Evolutionary conservation across 1,140 invertebrate species (phyloP).

Genomic region (Ceratosolen solmsi): DNA sequence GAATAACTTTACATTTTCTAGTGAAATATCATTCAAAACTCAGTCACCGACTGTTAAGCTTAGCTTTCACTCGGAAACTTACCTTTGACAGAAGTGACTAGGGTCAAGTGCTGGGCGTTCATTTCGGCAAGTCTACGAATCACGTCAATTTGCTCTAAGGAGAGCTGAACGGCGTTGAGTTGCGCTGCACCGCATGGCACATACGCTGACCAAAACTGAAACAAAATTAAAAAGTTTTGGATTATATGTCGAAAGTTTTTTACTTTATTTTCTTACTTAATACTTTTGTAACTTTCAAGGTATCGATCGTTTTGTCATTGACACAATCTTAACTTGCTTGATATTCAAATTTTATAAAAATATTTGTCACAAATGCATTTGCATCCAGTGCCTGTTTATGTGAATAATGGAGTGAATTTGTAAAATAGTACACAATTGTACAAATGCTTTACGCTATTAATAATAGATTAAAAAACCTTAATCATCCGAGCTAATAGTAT

Average conservation of each 20-base stretch:
- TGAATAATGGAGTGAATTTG: no score
- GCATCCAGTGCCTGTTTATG: no score
- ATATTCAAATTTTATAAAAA: no score
- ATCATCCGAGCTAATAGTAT: no score
- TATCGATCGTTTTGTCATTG: not conserved
- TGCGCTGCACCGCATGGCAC: constrained; percentile 88
- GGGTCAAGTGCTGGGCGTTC: constrained; percentile 77
- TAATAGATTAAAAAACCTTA: no score
- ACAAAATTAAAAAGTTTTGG: constrained; percentile 48
- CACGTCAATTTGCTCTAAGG: constrained; percentile 89
- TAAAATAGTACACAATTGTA: no score
- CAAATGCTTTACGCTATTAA: no score
- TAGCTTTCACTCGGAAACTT: constrained; percentile 51
- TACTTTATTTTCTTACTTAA: not conserved
- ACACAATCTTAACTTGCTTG: not conserved
- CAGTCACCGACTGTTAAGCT: not conserved
- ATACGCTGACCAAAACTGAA: constrained; percentile 91
- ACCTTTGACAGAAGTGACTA: constrained; percentile 79
- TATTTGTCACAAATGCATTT: no score
- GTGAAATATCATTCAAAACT: not conserved
- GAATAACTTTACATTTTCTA: not conserved
- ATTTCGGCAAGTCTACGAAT: constrained; percentile 83
- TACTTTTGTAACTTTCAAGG: not conserved
- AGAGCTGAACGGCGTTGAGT: constrained; percentile 85
- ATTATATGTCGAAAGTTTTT: not conserved